Percentiles rank a stretch among this genome's conserved stretches.
Evolutionary conservation across 37 sponge, comb jelly and placozoan species (phyloP).

Genomic region (Cladorhizidae sp.): DNA sequence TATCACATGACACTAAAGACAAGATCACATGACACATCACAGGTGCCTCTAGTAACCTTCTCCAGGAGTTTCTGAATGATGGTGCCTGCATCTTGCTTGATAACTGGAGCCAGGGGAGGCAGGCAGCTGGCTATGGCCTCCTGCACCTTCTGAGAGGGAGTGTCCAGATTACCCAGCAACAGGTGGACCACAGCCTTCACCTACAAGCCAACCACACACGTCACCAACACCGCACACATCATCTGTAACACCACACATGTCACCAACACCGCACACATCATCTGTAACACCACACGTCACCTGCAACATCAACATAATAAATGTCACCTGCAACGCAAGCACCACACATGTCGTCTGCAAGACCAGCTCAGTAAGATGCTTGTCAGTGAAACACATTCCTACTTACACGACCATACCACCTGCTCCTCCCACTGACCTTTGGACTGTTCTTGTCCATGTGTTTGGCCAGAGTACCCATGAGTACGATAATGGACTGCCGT

Average conservation of each 20-base stretch:
- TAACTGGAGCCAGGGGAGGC: constrained; percentile 76
- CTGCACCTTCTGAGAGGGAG: constrained; percentile 96
- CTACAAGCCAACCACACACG: no score
- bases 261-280: background rate
- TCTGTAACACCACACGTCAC: background rate
- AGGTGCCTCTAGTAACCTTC: constrained; percentile 49
- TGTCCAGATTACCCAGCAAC: constrained; percentile 86
- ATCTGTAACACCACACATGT: background rate
- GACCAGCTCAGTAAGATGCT: background rate
- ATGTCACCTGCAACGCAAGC: background rate
- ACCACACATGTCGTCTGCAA: background rate
- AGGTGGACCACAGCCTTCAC: constrained; percentile 83
- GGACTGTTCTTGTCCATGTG: constrained; percentile 86
- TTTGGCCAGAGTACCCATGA: constrained; percentile 96
- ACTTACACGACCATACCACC: no score
- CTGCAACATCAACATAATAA: background rate
- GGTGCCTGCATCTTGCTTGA: constrained; percentile 76
- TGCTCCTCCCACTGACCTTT: constrained; percentile 63
- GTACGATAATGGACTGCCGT: constrained; percentile 85
- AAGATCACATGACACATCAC: no score
- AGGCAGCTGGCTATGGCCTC: constrained; percentile 94
- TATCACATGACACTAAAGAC: no score
- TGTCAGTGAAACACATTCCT: no score
- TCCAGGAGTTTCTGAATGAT: constrained; percentile 81
- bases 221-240: no score